phyloP scores from a whole-genome alignment of 2,113 vertebrate species.

The Urocolius indicus region DNA sequence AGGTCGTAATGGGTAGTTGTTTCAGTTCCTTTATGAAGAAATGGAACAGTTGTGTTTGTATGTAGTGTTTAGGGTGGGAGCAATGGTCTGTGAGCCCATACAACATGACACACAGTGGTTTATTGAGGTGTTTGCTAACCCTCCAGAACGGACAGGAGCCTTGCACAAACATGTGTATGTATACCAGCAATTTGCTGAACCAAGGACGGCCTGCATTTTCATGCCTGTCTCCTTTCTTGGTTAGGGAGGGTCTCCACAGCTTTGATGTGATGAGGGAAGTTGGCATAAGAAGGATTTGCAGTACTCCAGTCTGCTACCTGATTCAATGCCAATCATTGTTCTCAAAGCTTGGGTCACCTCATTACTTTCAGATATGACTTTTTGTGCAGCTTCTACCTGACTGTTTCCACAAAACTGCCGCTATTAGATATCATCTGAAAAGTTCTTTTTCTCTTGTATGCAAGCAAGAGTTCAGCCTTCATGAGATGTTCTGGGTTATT shows the following conservation, averaged over 20 bases:
- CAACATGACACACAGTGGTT: not conserved
- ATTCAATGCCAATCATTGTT: not conserved
- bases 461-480: not conserved
- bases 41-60: not conserved
- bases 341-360: not conserved
- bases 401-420: not conserved
- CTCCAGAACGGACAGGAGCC: not conserved
- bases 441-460: not conserved
- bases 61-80: not conserved
- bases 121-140: fast-evolving
- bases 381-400: not conserved
- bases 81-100: not conserved
- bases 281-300: not conserved
- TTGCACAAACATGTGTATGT: not conserved
- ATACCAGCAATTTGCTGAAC: not conserved
- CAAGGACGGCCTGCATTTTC: not conserved
- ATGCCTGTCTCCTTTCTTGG: not conserved
- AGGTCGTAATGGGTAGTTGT: not conserved
- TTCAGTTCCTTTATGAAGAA: not conserved
- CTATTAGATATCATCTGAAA: not conserved
- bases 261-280: not conserved
- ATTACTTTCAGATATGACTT: not conserved
- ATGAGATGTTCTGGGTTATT: not conserved
- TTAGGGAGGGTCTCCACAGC: not conserved
- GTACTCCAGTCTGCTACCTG: not conserved